Evolutionary conservation across 2,113 vertebrate species (phyloP), one percentile per base, ranked within the genome.

Genomic region (Neopipo cinnamomea): DNA sequence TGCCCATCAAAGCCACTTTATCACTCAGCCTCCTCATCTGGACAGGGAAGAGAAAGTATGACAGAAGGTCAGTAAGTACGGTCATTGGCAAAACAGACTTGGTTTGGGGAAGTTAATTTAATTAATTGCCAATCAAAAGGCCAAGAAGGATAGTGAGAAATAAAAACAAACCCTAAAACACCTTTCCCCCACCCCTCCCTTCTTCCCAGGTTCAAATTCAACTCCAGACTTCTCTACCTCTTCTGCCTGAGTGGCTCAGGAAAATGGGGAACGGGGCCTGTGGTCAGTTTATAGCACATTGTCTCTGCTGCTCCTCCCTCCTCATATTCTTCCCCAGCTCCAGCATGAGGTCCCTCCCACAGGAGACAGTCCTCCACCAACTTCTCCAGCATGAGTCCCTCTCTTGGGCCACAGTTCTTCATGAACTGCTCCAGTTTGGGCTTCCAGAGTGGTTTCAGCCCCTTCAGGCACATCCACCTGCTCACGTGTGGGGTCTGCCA

Each of bases 401-500:
- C 19, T 23, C 37, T 21, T 1, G 3, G 16, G 12, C 25, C 56
- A 9, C 63, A 52, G 27, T 81, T 80, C 42, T 72, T 81, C 12
- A 39, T 5, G 3, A 88, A 8, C 47, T 75, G 47, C 7, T 63
- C 11, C 31, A 16, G 8, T 21, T 2, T 33, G 12, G 31, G 47
- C 10, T 84, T 77, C 47, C 35, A 42, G 14, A 9, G 21, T 5
- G 5, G 27, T 37, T n/a, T 30, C 27, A 70, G 17, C 47, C 47
- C 47, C 47, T 42, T 77, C 31, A 42, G 63, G 31, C 30, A 44
- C 20, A 65, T 62, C 11, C 8, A 19, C 12, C 10, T 65, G 24
- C n/a, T 49, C 13, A 6, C 2, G 4, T 2, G 1, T 33, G 14
- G 65, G 12, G 8, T 42, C 30, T 11, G 58, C 23, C 0, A 0